These are phyloP conservation scores for Corythaeola cristata DNA, from an alignment of 2,113 vertebrate genomes.

Conservation along the genomic window DNA sequence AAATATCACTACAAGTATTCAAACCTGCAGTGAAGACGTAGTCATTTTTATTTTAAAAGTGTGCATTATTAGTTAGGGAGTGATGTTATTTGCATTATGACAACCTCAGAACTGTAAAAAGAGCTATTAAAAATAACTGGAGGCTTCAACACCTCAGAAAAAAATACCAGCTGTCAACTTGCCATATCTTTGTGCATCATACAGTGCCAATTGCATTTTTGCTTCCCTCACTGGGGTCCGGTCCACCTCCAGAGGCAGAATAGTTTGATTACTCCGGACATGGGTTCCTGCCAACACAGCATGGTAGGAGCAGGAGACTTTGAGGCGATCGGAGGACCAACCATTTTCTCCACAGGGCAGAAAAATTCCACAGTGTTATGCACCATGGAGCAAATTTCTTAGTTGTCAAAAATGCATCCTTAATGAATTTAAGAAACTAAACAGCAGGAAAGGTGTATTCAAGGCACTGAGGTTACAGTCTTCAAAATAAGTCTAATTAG, in stretches of 20 bases:
- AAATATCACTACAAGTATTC: neutral
- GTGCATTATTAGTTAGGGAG: neutral
- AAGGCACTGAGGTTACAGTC: neutral
- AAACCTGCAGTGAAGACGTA: neutral
- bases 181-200: neutral
- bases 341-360: neutral
- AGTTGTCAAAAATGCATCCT: neutral
- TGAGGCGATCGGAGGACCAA: neutral
- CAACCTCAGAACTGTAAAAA: neutral
- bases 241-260: slow-evolving; percentile 47
- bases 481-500: neutral
- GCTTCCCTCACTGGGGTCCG: neutral
- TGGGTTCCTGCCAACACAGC: slow-evolving; percentile 9
- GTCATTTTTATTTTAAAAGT: neutral
- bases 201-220: neutral
- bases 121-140: neutral
- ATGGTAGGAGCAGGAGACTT: slow-evolving; percentile 5
- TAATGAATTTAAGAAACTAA: neutral
- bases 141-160: neutral
- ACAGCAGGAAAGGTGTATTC: neutral
- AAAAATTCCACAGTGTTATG: neutral
- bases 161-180: neutral
- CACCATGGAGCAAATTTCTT: neutral
- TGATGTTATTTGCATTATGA: neutral
- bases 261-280: slow-evolving; percentile 35